Percentiles rank a stretch among this genome's conserved stretches.
Conservation (phyloP, 1,140 invertebrate genomes). For the Bombus turneri region DNA sequence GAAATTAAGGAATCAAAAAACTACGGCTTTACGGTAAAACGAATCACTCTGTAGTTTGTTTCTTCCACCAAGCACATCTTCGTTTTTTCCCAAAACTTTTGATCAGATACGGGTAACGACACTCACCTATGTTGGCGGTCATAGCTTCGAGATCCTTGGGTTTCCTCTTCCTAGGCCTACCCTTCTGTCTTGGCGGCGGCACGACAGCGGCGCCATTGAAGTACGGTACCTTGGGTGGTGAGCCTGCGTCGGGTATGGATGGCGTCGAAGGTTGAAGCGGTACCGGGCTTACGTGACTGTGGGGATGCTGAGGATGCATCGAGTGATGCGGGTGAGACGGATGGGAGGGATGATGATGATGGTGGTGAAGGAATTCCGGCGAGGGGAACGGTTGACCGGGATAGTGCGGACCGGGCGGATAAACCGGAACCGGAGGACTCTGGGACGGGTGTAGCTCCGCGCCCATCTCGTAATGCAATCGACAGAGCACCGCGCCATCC, state of each 20-base stretch:
- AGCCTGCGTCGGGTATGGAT: constrained; percentile 71
- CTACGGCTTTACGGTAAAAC: no score
- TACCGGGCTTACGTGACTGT: constrained; percentile 80
- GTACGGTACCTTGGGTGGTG: constrained; percentile 84
- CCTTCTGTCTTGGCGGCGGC: constrained; percentile 92
- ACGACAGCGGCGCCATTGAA: constrained; percentile 87
- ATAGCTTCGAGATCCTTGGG: constrained; percentile 93
- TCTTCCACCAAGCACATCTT: no score
- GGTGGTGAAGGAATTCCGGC: constrained; percentile 83
- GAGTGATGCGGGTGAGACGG: constrained; percentile 75
- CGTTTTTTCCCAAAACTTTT: neutral
- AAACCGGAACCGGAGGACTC: constrained; percentile 83
- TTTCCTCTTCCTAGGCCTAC: constrained; percentile 94
- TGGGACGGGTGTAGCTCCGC: constrained; percentile 86
- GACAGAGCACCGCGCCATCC: constrained; percentile 91
- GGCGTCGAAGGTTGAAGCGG: constrained; percentile 78
- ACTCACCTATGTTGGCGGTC: constrained; percentile 92
- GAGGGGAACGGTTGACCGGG: constrained; percentile 82
- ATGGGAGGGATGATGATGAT: constrained; percentile 79
- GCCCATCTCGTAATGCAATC: constrained; percentile 92
- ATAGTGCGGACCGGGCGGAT: constrained; percentile 83
- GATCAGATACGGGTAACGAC: neutral
- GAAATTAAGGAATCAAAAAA: no score
- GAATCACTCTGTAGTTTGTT: no score
- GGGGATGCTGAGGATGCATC: constrained; percentile 82